These are phyloP conservation scores for Lithobates pipiens DNA, from an alignment of 2,797 vertebrate genomes.

Conservation along the genomic window DNA sequence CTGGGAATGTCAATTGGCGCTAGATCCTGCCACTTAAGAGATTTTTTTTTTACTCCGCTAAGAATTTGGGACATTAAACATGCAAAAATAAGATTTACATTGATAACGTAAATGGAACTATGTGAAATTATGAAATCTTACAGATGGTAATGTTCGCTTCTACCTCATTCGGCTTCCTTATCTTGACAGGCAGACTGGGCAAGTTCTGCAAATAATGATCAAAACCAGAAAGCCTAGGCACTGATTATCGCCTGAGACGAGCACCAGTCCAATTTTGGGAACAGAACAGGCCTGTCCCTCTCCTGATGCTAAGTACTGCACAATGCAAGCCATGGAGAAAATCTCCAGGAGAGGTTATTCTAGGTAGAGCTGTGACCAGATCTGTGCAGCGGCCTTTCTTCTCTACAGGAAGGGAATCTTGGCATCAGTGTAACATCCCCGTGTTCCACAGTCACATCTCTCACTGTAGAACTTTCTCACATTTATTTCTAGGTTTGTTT, in stretches of 20 bases:
- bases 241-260: constrained; percentile 13
- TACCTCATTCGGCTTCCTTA: background rate
- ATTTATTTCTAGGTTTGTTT: background rate
- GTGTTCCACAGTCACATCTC: constrained; percentile 18
- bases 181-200: constrained; percentile 43
- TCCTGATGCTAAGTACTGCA: background rate
- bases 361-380: background rate
- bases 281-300: constrained; percentile 6
- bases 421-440: background rate
- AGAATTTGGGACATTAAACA: background rate
- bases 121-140: constrained; percentile 1
- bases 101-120: background rate
- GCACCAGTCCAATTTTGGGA: constrained; percentile 27
- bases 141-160: background rate
- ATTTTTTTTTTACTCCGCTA: background rate
- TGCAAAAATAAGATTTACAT: background rate
- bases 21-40: background rate
- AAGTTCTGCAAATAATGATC: constrained; percentile 6
- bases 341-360: constrained; percentile 1
- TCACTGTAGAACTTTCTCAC: background rate
- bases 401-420: constrained; percentile 16
- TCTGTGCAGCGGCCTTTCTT: background rate
- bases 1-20: background rate
- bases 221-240: constrained; percentile 24
- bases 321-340: background rate